phyloP scores from a whole-genome alignment of 92 coral and sea anemone species.

The Virgularia gustaviana region DNA sequence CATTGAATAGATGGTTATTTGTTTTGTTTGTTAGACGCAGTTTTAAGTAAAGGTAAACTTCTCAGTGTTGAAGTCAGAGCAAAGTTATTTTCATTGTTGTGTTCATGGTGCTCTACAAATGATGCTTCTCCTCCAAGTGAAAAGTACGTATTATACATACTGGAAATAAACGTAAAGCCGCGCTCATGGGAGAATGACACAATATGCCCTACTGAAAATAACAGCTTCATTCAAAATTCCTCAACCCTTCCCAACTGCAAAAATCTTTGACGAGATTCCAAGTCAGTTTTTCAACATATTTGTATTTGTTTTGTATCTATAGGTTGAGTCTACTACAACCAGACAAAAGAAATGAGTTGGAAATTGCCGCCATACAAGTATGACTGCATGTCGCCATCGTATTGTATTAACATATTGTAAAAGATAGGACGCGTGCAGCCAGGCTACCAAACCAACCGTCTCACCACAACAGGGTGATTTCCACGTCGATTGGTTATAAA shows the following conservation, averaged over 20 bases:
- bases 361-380: conserved; percentile 94
- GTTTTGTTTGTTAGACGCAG: conserved; percentile 7
- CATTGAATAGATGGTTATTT: too few relatives aligned
- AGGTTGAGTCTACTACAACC: conserved; percentile 76
- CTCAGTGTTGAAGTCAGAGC: conserved; percentile 74
- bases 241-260: too few relatives aligned
- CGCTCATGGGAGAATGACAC: too few relatives aligned
- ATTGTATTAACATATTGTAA: background rate
- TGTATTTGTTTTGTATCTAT: background rate
- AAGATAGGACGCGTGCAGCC: too few relatives aligned
- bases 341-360: conserved; percentile 89
- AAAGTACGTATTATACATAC: conserved; percentile 51
- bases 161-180: background rate
- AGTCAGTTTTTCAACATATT: background rate
- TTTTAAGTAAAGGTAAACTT: conserved; percentile 43
- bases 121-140: conserved; percentile 74
- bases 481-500: background rate
- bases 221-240: too few relatives aligned
- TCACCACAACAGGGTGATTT: too few relatives aligned
- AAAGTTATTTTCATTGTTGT: conserved; percentile 81
- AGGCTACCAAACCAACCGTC: too few relatives aligned
- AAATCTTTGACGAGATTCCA: too few relatives aligned
- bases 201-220: too few relatives aligned
- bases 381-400: conserved; percentile 10
- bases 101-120: conserved; percentile 95